phyloP scores from a whole-genome alignment of 1,140 invertebrate genomes.

The Bursaphelenchus mucronatus region DNA sequence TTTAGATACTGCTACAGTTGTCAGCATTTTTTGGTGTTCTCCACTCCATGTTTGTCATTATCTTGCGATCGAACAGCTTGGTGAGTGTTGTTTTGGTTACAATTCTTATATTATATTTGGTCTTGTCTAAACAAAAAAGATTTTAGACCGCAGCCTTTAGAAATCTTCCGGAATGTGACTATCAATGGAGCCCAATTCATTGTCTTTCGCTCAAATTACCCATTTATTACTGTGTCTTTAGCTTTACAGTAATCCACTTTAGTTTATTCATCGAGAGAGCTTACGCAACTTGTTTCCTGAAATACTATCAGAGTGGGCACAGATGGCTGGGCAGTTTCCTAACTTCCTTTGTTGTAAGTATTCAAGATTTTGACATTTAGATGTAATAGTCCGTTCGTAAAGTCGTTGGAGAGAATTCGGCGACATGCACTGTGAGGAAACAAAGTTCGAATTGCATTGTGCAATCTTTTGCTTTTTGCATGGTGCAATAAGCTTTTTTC shows the following conservation, averaged over 20 bases:
- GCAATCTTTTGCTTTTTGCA: too few species aligned
- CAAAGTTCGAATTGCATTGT: too few species aligned
- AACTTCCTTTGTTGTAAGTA: conserved; percentile 8
- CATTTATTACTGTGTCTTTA: conserved; percentile 12
- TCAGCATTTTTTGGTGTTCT: background rate
- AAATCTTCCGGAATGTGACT: background rate
- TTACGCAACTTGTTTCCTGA: background rate
- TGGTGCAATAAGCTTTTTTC: too few species aligned
- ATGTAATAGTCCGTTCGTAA: too few species aligned
- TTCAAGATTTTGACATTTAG: too few species aligned
- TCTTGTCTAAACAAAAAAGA: too few species aligned
- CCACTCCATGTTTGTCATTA: conserved; percentile 11
- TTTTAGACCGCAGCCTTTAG: too few species aligned
- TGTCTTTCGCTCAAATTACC: conserved; percentile 11
- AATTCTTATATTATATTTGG: too few species aligned
- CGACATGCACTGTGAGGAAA: too few species aligned
- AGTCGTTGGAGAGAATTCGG: too few species aligned
- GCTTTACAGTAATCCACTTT: conserved; percentile 10
- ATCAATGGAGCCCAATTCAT: conserved; percentile 7
- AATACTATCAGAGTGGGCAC: background rate
- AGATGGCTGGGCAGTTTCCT: background rate
- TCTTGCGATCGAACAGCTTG: conserved; percentile 7
- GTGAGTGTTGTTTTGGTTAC: background rate
- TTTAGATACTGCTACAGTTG: conserved; percentile 8
- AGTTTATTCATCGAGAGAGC: conserved; percentile 10